These are phyloP conservation scores for Blera fallax DNA, from an alignment of 2,888 invertebrate genomes.

Conservation along the genomic window DNA sequence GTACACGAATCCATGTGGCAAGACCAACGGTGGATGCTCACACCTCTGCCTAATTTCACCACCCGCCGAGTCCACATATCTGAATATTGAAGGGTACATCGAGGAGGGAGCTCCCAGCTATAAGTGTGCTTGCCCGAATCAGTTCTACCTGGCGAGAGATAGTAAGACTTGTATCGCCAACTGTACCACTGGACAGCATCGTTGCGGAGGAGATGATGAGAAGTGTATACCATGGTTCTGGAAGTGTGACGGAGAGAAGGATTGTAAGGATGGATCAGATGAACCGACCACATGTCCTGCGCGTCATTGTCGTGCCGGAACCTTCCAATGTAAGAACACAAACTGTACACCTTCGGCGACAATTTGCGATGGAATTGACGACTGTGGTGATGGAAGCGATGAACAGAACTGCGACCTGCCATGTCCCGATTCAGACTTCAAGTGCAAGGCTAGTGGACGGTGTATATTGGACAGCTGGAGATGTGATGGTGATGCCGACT, in stretches of 20 bases:
- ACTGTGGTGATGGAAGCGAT: conserved; percentile 95
- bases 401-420: conserved; percentile 92
- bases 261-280: conserved; percentile 95
- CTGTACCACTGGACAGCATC: conserved; percentile 88
- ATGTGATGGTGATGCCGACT: conserved; percentile 97
- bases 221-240: conserved; percentile 91
- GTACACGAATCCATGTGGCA: conserved; percentile 94
- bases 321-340: conserved; percentile 96
- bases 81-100: conserved; percentile 90
- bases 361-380: conserved; percentile 95
- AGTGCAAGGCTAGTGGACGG: conserved; percentile 92
- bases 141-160: conserved; percentile 91
- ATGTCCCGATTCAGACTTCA: conserved; percentile 94
- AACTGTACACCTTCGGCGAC: conserved; percentile 96
- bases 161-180: conserved; percentile 95
- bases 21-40: conserved; percentile 96
- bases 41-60: conserved; percentile 97
- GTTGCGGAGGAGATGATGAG: conserved; percentile 85
- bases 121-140: conserved; percentile 97
- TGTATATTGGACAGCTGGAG: conserved; percentile 95
- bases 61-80: conserved; percentile 88
- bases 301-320: conserved; percentile 92
- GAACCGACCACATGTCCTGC: conserved; percentile 92
- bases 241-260: conserved; percentile 95
- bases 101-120: conserved; percentile 90